These are phyloP conservation scores for Netelia virgata DNA, from an alignment of 2,888 invertebrate genomes.

Conservation along the genomic window DNA sequence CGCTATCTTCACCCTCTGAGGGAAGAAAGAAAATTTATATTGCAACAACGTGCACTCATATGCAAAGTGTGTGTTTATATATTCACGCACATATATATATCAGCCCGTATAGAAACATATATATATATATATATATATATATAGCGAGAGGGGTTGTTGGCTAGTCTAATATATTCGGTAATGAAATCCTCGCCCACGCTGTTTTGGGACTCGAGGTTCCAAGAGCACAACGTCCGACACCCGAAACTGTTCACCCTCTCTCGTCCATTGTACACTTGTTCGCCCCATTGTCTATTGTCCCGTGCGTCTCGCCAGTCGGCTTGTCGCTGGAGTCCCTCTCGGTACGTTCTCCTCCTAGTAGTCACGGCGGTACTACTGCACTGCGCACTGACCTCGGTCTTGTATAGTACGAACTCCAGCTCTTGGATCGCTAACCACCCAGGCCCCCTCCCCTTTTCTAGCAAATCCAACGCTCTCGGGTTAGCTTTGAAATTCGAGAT, in stretches of 20 bases:
- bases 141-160: slow-evolving; percentile 27
- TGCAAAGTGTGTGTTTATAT: not conserved
- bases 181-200: slow-evolving; percentile 47
- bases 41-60: no score
- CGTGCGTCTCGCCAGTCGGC: slow-evolving; percentile 69
- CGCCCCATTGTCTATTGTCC: slow-evolving; percentile 81
- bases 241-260: slow-evolving; percentile 39
- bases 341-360: not conserved
- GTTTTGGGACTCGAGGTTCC: slow-evolving; percentile 55
- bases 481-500: slow-evolving; percentile 44
- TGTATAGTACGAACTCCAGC: not conserved
- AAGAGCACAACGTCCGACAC: slow-evolving; percentile 70
- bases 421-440: not conserved
- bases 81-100: not conserved
- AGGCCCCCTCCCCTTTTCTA: not conserved
- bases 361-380: not conserved
- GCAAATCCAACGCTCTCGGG: slow-evolving; percentile 29
- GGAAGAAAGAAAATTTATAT: no score
- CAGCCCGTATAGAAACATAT: not conserved
- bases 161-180: slow-evolving; percentile 56
- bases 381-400: not conserved
- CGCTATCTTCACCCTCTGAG: no score
- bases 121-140: not conserved
- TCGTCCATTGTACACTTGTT: slow-evolving; percentile 80
- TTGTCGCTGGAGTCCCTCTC: slow-evolving; percentile 51